Percentiles rank a stretch among this genome's conserved stretches.
phyloP scores from a whole-genome alignment of 2,888 invertebrate species.

The Cerastoderma edule region DNA sequence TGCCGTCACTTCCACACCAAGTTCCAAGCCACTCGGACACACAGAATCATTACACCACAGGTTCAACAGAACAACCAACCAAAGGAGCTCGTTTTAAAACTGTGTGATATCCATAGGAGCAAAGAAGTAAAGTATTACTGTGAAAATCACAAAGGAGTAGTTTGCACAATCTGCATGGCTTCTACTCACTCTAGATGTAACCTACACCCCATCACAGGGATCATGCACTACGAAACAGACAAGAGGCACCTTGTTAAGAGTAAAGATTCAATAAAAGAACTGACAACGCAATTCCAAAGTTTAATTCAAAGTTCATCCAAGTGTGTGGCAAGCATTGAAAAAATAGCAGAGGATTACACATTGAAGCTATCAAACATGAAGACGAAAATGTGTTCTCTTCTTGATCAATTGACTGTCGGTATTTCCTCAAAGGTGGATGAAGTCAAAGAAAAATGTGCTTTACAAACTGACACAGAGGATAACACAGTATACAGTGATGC shows the following conservation, averaged over 20 bases:
- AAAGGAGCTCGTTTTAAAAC: not conserved
- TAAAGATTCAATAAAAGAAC: constrained; percentile 2
- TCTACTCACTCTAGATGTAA: constrained; percentile 15
- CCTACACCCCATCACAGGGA: not conserved
- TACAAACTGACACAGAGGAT: not conserved
- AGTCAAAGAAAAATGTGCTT: not conserved
- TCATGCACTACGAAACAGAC: not conserved
- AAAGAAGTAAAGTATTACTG: constrained; percentile 21
- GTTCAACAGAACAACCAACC: not conserved
- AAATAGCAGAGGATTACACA: not conserved
- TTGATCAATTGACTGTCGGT: not conserved
- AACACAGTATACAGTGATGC: constrained; percentile 1
- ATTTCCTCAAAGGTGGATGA: not conserved
- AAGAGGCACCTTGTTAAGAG: not conserved
- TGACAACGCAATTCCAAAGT: constrained; percentile 7
- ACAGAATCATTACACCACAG: not conserved
- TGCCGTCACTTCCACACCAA: constrained; percentile 18
- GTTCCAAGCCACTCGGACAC: constrained; percentile 9
- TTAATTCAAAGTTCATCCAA: not conserved
- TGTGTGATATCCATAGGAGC: constrained; percentile 11
- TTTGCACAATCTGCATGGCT: constrained; percentile 12
- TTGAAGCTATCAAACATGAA: not conserved
- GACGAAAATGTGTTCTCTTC: not conserved
- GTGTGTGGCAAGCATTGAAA: not conserved
- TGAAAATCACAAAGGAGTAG: not conserved